Evolutionary conservation across 2,113 vertebrate genomes (phyloP).

Genomic region (Procapra przewalskii): DNA sequence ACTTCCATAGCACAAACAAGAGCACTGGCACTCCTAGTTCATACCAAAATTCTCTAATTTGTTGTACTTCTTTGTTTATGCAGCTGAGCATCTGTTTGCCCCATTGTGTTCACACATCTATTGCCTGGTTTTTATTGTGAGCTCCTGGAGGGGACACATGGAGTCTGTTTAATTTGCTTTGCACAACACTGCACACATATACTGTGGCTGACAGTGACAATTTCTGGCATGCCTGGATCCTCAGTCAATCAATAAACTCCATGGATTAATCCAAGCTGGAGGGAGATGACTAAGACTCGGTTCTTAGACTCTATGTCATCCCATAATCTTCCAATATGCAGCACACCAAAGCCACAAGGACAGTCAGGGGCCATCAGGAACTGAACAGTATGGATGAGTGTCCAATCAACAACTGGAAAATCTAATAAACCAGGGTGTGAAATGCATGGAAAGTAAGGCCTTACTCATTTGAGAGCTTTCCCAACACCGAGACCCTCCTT

Average conservation of each 20-base stretch:
- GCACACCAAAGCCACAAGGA: background rate
- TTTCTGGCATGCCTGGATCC: background rate
- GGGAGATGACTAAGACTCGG: background rate
- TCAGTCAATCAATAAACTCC: background rate
- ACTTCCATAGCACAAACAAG: background rate
- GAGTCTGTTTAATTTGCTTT: background rate
- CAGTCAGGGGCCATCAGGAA: background rate
- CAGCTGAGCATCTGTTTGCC: constrained; percentile 48
- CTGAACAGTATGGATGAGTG: background rate
- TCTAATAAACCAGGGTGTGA: background rate
- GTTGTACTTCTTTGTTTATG: constrained; percentile 48
- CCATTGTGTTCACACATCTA: background rate
- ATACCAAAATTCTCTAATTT: constrained; percentile 32
- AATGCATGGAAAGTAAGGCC: background rate
- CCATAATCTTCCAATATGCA: background rate
- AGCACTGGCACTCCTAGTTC: background rate
- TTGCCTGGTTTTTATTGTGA: constrained; percentile 31
- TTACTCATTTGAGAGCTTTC: background rate
- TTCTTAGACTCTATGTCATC: background rate
- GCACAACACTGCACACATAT: rapidly evolving
- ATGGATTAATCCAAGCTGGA: background rate
- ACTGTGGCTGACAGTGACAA: background rate
- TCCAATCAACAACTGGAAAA: background rate
- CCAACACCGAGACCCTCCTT: background rate
- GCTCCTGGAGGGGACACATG: background rate